A percentile compares a stretch with the other conserved stretches of the same genome.
Evolutionary conservation across 2,113 vertebrate genomes (phyloP).

Genomic region (Petrocephalus microphthalmus): DNA sequence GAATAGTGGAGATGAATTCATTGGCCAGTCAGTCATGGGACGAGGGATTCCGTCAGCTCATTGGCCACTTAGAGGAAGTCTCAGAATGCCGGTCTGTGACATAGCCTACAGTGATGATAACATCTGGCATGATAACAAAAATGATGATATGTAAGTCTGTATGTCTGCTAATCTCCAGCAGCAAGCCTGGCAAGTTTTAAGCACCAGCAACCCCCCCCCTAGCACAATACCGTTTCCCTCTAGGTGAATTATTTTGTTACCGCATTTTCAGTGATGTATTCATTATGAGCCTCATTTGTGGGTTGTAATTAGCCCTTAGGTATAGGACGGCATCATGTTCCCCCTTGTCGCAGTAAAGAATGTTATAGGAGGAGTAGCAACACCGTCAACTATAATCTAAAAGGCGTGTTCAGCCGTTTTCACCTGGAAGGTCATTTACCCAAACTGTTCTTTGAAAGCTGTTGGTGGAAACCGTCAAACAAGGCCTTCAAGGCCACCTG

Average conservation of each 20-base stretch:
- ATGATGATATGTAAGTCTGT: neutral
- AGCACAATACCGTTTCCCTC: neutral
- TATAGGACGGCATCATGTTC: neutral
- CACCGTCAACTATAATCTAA: neutral
- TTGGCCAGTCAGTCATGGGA: neutral
- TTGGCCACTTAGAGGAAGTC: neutral
- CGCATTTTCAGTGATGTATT: neutral
- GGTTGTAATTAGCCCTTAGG: neutral
- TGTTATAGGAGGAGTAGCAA: neutral
- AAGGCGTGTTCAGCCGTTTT: neutral
- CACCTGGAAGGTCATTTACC: neutral
- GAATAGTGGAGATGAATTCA: neutral
- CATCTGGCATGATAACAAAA: neutral
- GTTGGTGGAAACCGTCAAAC: neutral
- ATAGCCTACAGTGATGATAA: neutral
- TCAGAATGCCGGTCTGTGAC: neutral
- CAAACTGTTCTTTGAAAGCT: neutral
- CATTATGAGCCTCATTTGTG: neutral
- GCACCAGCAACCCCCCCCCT: neutral
- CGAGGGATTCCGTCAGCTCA: neutral
- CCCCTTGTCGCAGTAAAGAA: neutral
- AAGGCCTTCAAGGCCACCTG: neutral
- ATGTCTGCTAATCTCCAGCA: neutral
- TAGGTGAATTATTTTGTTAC: neutral
- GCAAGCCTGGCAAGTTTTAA: neutral